A percentile compares a stretch with the other conserved stretches of the same genome.
phyloP scores from a whole-genome alignment of 1,140 invertebrate genomes.

The Mya arenaria region DNA sequence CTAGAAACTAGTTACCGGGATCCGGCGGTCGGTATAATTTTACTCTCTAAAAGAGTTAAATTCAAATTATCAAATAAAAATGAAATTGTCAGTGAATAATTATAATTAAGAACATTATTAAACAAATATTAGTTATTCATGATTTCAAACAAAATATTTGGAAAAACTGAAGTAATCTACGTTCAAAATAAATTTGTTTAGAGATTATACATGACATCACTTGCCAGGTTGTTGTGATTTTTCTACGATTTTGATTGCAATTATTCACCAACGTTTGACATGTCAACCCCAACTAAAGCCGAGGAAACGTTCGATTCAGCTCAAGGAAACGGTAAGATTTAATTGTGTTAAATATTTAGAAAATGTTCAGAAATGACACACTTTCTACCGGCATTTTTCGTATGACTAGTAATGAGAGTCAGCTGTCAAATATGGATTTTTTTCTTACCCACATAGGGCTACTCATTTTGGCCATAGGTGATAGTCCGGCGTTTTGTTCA shows the following conservation, averaged over 20 bases:
- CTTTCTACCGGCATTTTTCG: background rate
- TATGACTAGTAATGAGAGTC: background rate
- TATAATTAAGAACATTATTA: too few relatives aligned
- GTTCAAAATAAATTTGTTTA: background rate
- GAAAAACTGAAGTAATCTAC: too few relatives aligned
- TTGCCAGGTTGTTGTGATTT: slow-evolving; percentile 28
- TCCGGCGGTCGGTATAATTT: too few relatives aligned
- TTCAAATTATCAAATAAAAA: too few relatives aligned
- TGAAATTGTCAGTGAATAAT: too few relatives aligned
- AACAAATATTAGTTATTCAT: too few relatives aligned
- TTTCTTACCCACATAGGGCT: background rate
- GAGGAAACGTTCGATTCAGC: slow-evolving; percentile 20
- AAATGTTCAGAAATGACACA: background rate
- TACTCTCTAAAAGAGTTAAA: too few relatives aligned
- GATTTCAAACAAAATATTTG: too few relatives aligned
- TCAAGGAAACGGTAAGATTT: slow-evolving; percentile 26
- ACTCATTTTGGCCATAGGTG: background rate
- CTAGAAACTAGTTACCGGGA: too few relatives aligned
- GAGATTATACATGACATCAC: slow-evolving; percentile 45
- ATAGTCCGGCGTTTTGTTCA: background rate
- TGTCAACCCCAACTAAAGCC: slow-evolving; percentile 31
- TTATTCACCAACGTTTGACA: background rate
- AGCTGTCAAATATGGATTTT: background rate
- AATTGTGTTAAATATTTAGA: background rate
- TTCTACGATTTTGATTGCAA: background rate